Base-by-base conservation (phyloP, 92 coral and sea anemone species). In the Pocillopora grandis region DNA sequence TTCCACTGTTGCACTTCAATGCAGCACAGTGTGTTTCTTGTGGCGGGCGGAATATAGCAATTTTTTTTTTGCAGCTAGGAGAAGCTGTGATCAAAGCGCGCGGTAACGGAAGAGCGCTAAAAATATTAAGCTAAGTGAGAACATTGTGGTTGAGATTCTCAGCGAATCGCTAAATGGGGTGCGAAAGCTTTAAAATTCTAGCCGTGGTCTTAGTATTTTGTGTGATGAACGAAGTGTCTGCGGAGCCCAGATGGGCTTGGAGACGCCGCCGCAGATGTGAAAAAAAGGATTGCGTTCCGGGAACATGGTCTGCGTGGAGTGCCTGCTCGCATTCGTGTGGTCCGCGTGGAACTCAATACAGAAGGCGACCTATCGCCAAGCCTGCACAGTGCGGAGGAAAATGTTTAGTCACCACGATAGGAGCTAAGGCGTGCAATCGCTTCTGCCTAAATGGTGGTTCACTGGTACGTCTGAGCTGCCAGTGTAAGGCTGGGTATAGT, bases 401-500 rank as follows among this genome's bases (percentile, higher is more conserved):
- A 5, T 68, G 75, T 7, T 19, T 11, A 8, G 71, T 42, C 7
- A 49, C 84, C 20, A 66, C 76, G 9, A 3, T 19, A 55, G 72
- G 80, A 62, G 71, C 56, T 10, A 58, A 15, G 62, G 83, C 76
- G 20, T 89, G 92, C 62, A 85, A 85, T 76, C 80, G 87, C 13
- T 55, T 89, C 68, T 89, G 92, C 72, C 17, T 81, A 16, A 85
- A 89, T 61, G 89, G 89, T 20, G 92, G 92, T 16, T 66, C 82
- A 27, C 80, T 86, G 3, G 69, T 75, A 12, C 65, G 65, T 14
- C 4, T 71, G 57, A 73, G 82, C 18, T 89, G 92, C 74, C 67
- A 76, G 36, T 89, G 92, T 71, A 72, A 80, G 67, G 56, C 74
- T 35, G 92, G 92, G 9, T 89, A 89, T 62, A 71, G 66, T 23